Conservation (phyloP, 1,140 invertebrate species). For the Diachasma alloeum region DNA sequence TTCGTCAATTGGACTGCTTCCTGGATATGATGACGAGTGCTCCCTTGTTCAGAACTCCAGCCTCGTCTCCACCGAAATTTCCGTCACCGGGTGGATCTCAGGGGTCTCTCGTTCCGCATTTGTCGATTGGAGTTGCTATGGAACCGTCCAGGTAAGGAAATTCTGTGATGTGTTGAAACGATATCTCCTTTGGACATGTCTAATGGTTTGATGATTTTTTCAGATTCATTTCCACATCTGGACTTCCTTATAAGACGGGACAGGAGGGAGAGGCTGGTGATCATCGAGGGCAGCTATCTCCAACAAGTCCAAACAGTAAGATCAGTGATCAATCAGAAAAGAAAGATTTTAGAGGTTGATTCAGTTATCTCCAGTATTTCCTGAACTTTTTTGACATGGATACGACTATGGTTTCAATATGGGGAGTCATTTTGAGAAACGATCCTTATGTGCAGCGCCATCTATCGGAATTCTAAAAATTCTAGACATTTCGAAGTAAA, state of each 20-base stretch:
- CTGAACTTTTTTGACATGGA: too few species aligned
- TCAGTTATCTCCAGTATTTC: too few species aligned
- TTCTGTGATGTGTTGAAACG: not conserved
- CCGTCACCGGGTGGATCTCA: conserved; percentile 62
- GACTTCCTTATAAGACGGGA: not conserved
- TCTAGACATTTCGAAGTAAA: too few species aligned
- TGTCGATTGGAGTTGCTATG: conserved; percentile 41
- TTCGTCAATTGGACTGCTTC: conserved; percentile 88
- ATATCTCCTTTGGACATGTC: too few species aligned
- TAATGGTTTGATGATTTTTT: not conserved
- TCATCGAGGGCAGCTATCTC: conserved; percentile 55
- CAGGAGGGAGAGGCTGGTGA: conserved; percentile 37
- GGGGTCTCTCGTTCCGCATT: conserved; percentile 46
- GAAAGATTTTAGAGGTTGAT: not conserved
- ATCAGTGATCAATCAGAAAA: not conserved
- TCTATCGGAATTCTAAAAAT: too few species aligned
- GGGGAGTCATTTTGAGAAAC: too few species aligned
- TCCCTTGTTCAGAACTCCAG: conserved; percentile 74
- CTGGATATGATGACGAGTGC: conserved; percentile 82
- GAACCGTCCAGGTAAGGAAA: conserved; percentile 36
- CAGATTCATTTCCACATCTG: not conserved
- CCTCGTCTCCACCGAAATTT: conserved; percentile 75
- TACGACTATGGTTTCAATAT: too few species aligned
- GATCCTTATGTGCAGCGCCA: too few species aligned
- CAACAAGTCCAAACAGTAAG: conserved; percentile 63